Conservation (phyloP, 2,888 invertebrate genomes). For the Carpatolechia fugitivella region DNA sequence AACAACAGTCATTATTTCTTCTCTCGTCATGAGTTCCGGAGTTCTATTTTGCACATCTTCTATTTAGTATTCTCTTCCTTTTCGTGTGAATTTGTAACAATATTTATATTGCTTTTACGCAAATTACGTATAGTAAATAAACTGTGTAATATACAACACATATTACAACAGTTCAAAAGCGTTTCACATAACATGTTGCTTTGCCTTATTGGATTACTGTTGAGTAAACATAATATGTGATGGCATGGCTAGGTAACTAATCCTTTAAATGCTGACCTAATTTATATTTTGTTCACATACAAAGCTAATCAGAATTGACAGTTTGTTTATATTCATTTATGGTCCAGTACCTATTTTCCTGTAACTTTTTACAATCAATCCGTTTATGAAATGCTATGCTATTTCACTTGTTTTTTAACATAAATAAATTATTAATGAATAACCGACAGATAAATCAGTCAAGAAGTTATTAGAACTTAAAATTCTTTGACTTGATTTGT, state of each 20-base stretch:
- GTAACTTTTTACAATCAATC: too few relatives aligned
- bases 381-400: too few relatives aligned
- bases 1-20: not conserved
- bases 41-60: not conserved
- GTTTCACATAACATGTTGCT: conserved; percentile 4
- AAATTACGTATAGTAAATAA: too few relatives aligned
- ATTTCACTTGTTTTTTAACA: too few relatives aligned
- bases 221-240: not conserved
- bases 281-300: not conserved
- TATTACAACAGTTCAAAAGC: not conserved
- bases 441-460: too few relatives aligned
- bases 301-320: not conserved
- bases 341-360: too few relatives aligned
- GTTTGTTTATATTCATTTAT: too few relatives aligned
- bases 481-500: not conserved
- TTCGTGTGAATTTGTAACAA: not conserved
- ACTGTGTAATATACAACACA: too few relatives aligned
- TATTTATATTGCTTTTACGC: not conserved
- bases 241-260: not conserved
- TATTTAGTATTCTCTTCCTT: not conserved
- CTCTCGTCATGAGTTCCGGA: not conserved
- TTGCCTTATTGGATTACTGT: conserved; percentile 8
- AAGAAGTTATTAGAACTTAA: not conserved
- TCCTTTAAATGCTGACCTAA: conserved; percentile 7
- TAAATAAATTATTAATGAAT: too few relatives aligned